Base-by-base conservation (phyloP, 2,888 invertebrate species). In the Agrotis ipsilon region DNA sequence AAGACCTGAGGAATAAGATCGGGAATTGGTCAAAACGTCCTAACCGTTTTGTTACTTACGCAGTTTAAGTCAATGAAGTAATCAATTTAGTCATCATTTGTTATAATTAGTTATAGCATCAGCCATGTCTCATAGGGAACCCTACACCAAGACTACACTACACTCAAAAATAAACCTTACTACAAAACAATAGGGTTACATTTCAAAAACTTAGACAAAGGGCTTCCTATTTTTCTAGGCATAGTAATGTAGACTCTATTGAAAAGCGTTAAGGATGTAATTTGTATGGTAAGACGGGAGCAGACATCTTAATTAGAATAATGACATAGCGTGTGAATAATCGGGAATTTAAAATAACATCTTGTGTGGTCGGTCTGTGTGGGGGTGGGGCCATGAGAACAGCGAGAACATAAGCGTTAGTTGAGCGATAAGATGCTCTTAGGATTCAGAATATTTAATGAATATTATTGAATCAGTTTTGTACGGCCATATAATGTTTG, bases 321-420 rank as follows among this genome's bases (percentile, higher is more conserved):
- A 86, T 88, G 90, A 89, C 87, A 85, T 81, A 87, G 83, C 86
- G 88, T 88, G 89, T 84, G 90, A 90, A 90, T 86, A 80, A 85
- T 85, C 74, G 73, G 71, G 80, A 80, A 81, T 83, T 77, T 80
- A 70, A 78, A 78, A 80, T 63, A 70, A 66, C 84, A 77, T 82
- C 85, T 80, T 87, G 87, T 86, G 86, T 83, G 87, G 87, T 83
- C 87, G 82, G 63, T 52, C 59, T 77, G 78, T 62, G 77, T 73
- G 66, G 24, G 63, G 54, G 52, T 76, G 45, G 39, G 72, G 82
- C 77, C 51, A 76, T 14, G 9, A 75, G 5, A 49, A 49, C 49
- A 61, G 78, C 76, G 79, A 19, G 7, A 0, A 14, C 7, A 59
- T 65, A 43, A 21, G 39, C 54, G 59, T 46, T 14, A 27, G 48